A percentile compares a stretch with the other conserved stretches of the same genome.
Evolutionary conservation across 2,113 vertebrate genomes (phyloP).

Genomic region (Leucosticte australis): DNA sequence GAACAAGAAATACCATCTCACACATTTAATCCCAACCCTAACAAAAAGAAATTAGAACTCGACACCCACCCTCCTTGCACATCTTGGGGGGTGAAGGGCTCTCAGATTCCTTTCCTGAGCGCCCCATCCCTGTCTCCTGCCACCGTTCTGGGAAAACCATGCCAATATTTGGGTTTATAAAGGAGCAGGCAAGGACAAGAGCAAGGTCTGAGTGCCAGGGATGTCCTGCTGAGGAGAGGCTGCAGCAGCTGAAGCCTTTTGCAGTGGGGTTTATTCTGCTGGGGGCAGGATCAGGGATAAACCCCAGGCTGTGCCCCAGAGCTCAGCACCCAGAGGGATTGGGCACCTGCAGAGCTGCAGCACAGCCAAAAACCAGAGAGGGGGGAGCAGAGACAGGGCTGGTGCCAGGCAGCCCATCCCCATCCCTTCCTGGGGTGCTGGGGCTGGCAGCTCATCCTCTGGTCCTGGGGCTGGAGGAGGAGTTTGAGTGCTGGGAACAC

Average conservation of each 20-base stretch:
- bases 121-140: background rate
- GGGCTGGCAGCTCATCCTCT: background rate
- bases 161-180: background rate
- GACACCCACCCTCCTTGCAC: accelerated
- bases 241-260: background rate
- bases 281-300: background rate
- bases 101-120: background rate
- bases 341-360: background rate
- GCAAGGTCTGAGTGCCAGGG: background rate
- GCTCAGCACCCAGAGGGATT: accelerated
- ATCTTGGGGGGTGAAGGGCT: background rate
- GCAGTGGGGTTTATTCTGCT: background rate
- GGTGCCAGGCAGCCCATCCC: background rate
- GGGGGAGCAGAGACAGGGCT: background rate
- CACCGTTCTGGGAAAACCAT: accelerated
- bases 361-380: background rate
- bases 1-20: background rate
- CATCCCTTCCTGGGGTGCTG: background rate
- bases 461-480: background rate
- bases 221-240: background rate
- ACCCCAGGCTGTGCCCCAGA: background rate
- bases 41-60: background rate
- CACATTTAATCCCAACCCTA: background rate
- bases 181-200: background rate
- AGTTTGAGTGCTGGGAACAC: accelerated